Conservation (phyloP, 2,797 vertebrate genomes). For the Micrastur ruficollis region DNA sequence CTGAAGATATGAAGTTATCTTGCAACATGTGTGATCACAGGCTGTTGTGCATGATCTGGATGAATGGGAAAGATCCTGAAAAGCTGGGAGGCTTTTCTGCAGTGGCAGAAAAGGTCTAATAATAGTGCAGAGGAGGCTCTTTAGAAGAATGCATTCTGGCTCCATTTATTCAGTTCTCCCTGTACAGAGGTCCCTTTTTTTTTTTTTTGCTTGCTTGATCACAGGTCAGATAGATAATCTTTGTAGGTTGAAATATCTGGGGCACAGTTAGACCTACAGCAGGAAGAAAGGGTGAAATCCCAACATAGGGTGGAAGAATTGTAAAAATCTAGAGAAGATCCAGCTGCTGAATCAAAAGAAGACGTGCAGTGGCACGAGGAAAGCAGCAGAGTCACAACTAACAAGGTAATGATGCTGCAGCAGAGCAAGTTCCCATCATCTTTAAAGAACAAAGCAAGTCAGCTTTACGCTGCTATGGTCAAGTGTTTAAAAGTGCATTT, state of each 20-base stretch:
- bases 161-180: not conserved
- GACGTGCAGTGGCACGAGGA: not conserved
- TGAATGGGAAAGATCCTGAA: not conserved
- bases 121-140: not conserved
- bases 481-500: not conserved
- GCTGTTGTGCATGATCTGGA: not conserved
- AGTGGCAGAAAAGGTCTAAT: not conserved
- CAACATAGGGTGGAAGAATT: not conserved
- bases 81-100: not conserved
- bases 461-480: not conserved
- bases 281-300: not conserved
- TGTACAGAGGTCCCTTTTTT: not conserved
- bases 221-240: not conserved
- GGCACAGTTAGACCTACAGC: not conserved
- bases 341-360: not conserved
- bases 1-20: not conserved
- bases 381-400: not conserved
- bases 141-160: not conserved
- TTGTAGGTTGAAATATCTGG: not conserved
- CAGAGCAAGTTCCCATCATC: not conserved
- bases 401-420: not conserved
- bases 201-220: not conserved
- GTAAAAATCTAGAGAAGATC: not conserved
- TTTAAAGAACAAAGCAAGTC: not conserved
- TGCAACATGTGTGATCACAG: rapidly evolving